Evolutionary conservation across 2,113 vertebrate genomes (phyloP).

Genomic region (Vidua chalybeata): DNA sequence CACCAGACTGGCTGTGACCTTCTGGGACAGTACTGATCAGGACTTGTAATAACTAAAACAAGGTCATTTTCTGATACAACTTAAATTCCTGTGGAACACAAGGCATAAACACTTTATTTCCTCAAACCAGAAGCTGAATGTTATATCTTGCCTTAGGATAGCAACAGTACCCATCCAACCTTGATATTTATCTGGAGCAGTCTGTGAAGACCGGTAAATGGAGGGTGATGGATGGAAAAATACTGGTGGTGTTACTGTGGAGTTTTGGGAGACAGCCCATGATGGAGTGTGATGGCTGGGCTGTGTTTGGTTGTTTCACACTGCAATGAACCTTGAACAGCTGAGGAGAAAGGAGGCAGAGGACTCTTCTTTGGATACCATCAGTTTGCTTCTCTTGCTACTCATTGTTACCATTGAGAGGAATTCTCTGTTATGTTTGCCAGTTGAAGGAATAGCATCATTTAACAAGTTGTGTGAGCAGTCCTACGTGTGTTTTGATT

Average conservation of each 20-base stretch:
- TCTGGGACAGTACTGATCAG: neutral
- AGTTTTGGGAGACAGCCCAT: neutral
- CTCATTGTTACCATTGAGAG: neutral
- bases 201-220: neutral
- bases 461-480: neutral
- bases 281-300: neutral
- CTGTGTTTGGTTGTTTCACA: neutral
- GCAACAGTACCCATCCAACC: neutral
- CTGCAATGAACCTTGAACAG: neutral
- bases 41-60: neutral
- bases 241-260: neutral
- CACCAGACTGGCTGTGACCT: neutral
- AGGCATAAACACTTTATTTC: neutral
- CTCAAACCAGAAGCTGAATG: neutral
- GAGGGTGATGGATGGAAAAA: neutral
- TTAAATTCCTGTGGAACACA: neutral
- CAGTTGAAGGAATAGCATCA: neutral
- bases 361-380: neutral
- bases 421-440: neutral
- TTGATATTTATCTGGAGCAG: neutral
- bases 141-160: neutral
- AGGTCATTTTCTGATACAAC: neutral
- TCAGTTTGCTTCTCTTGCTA: neutral
- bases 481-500: neutral
- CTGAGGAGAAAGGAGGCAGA: neutral